Evolutionary conservation across 2,113 vertebrate species (phyloP), one percentile per base, ranked within the genome.

Genomic region (Thryonomys swinderianus): DNA sequence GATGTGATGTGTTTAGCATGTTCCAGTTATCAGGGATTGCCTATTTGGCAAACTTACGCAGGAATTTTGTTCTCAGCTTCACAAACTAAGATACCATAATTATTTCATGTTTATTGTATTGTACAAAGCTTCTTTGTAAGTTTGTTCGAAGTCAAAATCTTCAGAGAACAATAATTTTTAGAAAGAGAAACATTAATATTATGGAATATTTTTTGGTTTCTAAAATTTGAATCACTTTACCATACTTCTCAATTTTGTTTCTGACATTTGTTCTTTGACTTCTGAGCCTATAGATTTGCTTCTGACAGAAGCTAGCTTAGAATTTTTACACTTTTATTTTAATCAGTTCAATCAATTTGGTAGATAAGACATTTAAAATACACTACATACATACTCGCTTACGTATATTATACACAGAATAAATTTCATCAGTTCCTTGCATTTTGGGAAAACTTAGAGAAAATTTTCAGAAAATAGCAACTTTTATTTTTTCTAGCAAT

Each of bases 141-240:
- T 91, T 92, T n/a, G 30, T 95, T 81, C 59, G 84, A 55, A 76
- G 7, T 62, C 78, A 92, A 55, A 92, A 40, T 95, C 76, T 95
- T 91, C 25, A 61, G 59, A 13, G 21, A 96, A 79, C 32, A 88
- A 27, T 59, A 93, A 76, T 59, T 48, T 42, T 21, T n/a, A 45
- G 88, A 59, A 90, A 94, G 25, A 76, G 76, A 88, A 81, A 1
- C 6, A 91, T 51, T 95, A 85, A 81, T 42, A 88, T 89, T 85
- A 89, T 53, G 32, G 34, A 59, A 84, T 20, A 48, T 91, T 64
- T 73, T 88, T 84, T 67, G 16, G 51, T 16, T 11, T 79, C 21
- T 90, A 67, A 96, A 40, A 5, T 12, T 88, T 69, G 27, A 95
- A 51, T 89, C 73, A 85, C 37, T 45, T 74, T 88, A 57, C 61